Evolutionary conservation across 2,113 vertebrate species (phyloP).

Genomic region (Campylorhamphus procurvoides): DNA sequence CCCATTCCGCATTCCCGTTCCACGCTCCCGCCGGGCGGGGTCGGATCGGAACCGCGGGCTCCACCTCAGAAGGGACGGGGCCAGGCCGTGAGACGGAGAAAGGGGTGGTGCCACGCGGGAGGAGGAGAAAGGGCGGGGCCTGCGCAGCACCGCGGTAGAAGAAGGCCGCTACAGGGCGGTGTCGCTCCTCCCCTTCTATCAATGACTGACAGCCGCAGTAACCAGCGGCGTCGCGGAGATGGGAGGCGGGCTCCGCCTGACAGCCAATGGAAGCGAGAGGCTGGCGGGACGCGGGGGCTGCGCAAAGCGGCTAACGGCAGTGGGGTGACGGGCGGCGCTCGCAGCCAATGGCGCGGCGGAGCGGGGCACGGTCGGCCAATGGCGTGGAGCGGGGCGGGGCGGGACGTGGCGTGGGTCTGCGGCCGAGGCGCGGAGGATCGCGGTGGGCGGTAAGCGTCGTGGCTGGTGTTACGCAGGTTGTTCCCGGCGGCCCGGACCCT

Average conservation of each 20-base stretch:
- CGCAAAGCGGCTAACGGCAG: background rate
- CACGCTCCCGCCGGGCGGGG: too few relatives aligned
- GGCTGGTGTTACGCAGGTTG: background rate
- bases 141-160: too few relatives aligned
- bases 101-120: too few relatives aligned
- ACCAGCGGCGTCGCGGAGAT: rapidly evolving
- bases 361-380: background rate
- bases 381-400: background rate
- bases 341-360: background rate
- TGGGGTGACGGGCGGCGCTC: rapidly evolving
- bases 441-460: background rate
- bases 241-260: background rate
- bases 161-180: rapidly evolving
- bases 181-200: rapidly evolving
- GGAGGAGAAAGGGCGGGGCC: background rate
- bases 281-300: background rate
- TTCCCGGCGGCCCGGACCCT: background rate
- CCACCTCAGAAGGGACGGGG: rapidly evolving
- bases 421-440: background rate
- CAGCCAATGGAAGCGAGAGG: background rate
- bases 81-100: background rate
- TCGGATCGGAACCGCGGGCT: rapidly evolving
- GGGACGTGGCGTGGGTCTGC: background rate
- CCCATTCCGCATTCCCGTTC: too few relatives aligned
- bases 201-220: background rate